These are phyloP conservation scores for Hycleus phaleratus DNA, from an alignment of 1,140 invertebrate genomes.

Conservation along the genomic window DNA sequence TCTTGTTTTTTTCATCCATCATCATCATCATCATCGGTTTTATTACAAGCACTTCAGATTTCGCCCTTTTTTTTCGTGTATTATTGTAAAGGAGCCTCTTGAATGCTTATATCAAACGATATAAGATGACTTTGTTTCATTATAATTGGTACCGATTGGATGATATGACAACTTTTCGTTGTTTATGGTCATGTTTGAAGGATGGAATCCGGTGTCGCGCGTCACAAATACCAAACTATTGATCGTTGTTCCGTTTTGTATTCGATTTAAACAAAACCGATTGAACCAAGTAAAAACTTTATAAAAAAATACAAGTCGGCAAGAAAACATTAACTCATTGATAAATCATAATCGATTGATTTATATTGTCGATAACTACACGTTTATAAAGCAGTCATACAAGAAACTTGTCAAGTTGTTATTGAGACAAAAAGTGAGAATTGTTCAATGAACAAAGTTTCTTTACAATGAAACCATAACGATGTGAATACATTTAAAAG, in stretches of 20 bases:
- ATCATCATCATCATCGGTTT: no score
- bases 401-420: neutral
- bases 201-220: slow-evolving; percentile 29
- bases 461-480: no score
- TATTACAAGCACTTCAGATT: no score
- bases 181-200: slow-evolving; percentile 31
- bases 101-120: no score
- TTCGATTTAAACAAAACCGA: neutral
- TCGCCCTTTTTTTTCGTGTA: no score
- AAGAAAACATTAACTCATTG: neutral
- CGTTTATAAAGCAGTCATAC: no score
- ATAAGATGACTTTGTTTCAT: no score
- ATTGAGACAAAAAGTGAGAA: neutral
- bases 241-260: slow-evolving; percentile 24
- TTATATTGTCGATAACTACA: no score
- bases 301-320: slow-evolving; percentile 1
- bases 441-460: neutral
- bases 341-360: slow-evolving; percentile 14
- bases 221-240: slow-evolving; percentile 30
- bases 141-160: neutral
- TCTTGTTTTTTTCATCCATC: no score
- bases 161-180: slow-evolving; percentile 25
- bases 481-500: no score
- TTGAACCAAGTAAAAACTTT: slow-evolving; percentile 6
- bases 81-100: no score